Evolutionary conservation across 2,113 vertebrate species (phyloP), one percentile per base, ranked within the genome.

Genomic region (Spea multiplicata): DNA sequence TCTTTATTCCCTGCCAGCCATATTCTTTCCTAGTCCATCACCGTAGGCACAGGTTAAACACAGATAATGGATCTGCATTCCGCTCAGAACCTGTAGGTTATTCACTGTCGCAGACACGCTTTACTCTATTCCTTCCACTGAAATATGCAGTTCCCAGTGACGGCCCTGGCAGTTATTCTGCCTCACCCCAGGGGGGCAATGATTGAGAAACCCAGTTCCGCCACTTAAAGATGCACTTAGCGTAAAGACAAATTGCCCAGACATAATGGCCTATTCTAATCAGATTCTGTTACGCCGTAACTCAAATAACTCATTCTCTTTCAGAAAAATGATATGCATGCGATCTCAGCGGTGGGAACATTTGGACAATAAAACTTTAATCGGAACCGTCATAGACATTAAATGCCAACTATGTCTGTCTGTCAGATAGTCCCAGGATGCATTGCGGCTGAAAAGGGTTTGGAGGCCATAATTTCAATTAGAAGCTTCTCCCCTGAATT

Each of bases 201-300:
- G 16, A 68, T 48, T 68, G 53, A 80, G 6, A 50, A 68, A 67
- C 48, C 48, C 9, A 55, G 71, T 73, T 67, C 77, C 52, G 77
- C 71, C 61, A 50, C 52, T 80, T 80, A 44, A 55, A 55, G 30
- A 65, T 66, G 70, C 61, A 17, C 48, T 72, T 17, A 10, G 76
- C 49, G 66, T 72, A 73, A 73, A 73, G 77, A 67, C 77, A 73
- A 73, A 73, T 73, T 73, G 45, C 50, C 16, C 9, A 3, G 52
- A 66, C 10, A 80, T 80, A 80, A 74, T 68, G 13, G 78, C 48
- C 45, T 46, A 57, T 73, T 80, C 16, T 80, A 80, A 68, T 61
- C 71, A 74, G 64, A 74, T 73, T 80, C 49, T 50, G 52, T 53
- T 64, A 50, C 50, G 64, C 71, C 8, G 64, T 8, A 67, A 13